Base-by-base conservation (phyloP, 2,113 vertebrate genomes). In the Caracal caracal region DNA sequence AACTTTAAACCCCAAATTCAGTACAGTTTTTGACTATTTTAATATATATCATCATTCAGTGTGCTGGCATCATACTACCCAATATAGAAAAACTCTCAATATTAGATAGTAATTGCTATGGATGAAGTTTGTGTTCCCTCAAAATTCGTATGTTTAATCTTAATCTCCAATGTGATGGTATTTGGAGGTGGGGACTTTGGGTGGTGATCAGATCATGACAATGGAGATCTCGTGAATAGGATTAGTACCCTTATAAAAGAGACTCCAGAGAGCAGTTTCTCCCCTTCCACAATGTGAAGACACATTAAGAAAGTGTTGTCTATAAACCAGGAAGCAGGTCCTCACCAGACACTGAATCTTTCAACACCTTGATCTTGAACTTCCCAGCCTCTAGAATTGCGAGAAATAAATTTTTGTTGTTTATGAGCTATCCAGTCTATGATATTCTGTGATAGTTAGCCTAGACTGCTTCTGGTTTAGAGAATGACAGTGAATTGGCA, bases 11-110 rank as follows among this genome's bases (percentile, higher is more conserved):
- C 66, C 80, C 78, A 68, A n/a, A 71, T 78, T 63, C 56, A 53
- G 70, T 51, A 47, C 43, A 33, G 16, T 80, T 90, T 85, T 79
- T 37, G 37, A 51, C 35, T 85, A 89, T 63, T 84, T 92, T 83
- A 15, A 70, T 53, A 61, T 4, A n/a, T 15, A 17, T 26, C 11
- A 81, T 71, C 79, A 75, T 82, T 82, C 66, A n/a, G 12, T 47
- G 10, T 81, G 47, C 65, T 80, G 79, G 3, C 33, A 76, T 10
- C 53, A 10, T 70, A 7, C 26, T 80, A 83, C 19, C 28, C 40
- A 90, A 51, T 56, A 88, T 7, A 76, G 78, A 90, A 96, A 96
- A 95, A 37, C 33, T 51, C 73, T 24, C 24, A n/a, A 11, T 78
- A 82, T 66, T 51, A 40, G 24, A 4, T 85, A 35, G 11, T 61